phyloP scores from a whole-genome alignment of 2,113 vertebrate species.

The Petroica traversi region DNA sequence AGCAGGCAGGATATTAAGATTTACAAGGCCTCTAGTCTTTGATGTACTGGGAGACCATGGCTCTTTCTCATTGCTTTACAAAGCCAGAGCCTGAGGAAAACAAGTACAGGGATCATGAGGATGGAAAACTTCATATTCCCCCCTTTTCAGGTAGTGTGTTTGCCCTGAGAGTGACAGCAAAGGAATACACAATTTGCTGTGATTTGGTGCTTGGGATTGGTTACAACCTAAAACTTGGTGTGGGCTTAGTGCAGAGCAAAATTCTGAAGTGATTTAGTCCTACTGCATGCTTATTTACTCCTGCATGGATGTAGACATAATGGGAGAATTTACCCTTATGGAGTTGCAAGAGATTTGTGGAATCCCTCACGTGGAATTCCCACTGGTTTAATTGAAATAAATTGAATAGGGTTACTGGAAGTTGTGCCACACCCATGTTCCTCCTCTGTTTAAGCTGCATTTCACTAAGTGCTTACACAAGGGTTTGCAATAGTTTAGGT shows the following conservation, averaged over 20 bases:
- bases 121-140: neutral
- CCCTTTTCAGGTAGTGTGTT: neutral
- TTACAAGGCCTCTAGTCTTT: conserved; percentile 9
- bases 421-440: neutral
- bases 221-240: neutral
- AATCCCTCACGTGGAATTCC: neutral
- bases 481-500: conserved; percentile 13
- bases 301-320: neutral
- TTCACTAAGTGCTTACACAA: conserved; percentile 8
- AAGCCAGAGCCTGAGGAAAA: neutral
- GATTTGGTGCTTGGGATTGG: neutral
- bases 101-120: neutral
- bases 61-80: conserved; percentile 5
- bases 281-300: neutral
- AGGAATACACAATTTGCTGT: neutral
- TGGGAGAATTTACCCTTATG: neutral
- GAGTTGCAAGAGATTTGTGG: neutral
- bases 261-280: neutral
- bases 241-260: neutral
- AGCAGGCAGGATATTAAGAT: conserved; percentile 24
- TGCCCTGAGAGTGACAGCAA: neutral
- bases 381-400: neutral
- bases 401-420: conserved; percentile 17
- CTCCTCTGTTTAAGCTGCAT: neutral
- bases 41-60: neutral